These are phyloP conservation scores for Drosophila dives DNA, from an alignment of 2,888 invertebrate species.

Conservation along the genomic window DNA sequence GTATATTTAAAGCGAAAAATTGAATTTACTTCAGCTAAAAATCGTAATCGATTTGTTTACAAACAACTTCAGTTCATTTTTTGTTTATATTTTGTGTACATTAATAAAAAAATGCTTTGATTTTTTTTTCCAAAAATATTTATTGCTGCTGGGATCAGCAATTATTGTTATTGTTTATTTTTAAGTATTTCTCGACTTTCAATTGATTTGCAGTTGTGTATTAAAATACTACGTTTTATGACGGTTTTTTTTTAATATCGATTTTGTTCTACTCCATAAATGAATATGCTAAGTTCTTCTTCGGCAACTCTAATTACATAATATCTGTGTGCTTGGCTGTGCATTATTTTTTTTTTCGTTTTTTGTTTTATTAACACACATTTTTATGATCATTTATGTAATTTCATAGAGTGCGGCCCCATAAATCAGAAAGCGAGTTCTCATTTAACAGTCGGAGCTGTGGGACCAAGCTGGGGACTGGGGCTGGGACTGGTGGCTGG, in stretches of 20 bases:
- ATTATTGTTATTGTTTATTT: neutral
- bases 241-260: no score
- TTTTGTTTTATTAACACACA: conserved; percentile 66
- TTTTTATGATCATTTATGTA: conserved; percentile 76
- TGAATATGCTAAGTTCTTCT: neutral
- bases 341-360: conserved; percentile 1
- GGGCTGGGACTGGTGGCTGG: neutral
- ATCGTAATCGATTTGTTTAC: neutral
- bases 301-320: conserved; percentile 65
- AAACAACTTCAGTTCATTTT: neutral
- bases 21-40: neutral
- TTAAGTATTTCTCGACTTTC: neutral
- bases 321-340: conserved; percentile 43
- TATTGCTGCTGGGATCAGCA: neutral
- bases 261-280: neutral
- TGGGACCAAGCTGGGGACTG: conserved; percentile 10
- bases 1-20: neutral
- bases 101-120: no score
- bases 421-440: conserved; percentile 66
- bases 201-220: neutral
- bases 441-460: conserved; percentile 49
- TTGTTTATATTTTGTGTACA: neutral
- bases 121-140: neutral
- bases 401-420: conserved; percentile 70
- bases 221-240: neutral